Conservation (phyloP, 2,113 vertebrate genomes). For the Gnathonemus echidnorhynchus region DNA sequence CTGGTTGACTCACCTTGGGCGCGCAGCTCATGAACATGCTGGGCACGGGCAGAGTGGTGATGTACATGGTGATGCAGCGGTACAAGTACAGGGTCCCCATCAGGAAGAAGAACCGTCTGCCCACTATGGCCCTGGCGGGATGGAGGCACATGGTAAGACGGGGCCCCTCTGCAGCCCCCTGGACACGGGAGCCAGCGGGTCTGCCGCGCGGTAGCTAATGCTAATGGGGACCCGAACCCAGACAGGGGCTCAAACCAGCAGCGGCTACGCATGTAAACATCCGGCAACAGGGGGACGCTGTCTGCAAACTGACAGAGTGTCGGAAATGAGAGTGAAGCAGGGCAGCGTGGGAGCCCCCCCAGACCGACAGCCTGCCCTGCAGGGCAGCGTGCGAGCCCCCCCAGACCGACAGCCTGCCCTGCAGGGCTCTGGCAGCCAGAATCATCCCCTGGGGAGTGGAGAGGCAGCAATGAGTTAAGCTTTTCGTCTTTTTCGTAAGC, state of each 20-base stretch:
- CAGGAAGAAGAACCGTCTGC: slow-evolving; percentile 81
- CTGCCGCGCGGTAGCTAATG: neutral
- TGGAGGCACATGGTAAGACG: neutral
- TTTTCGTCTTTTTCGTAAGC: neutral
- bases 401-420: neutral
- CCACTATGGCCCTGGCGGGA: slow-evolving; percentile 69
- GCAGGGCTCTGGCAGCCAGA: neutral
- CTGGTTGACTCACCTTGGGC: slow-evolving; percentile 67
- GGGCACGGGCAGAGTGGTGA: slow-evolving; percentile 79
- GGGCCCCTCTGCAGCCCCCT: neutral
- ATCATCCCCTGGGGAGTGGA: neutral
- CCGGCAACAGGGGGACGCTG: neutral
- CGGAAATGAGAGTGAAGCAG: neutral
- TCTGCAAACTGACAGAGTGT: neutral
- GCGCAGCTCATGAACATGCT: slow-evolving; percentile 83
- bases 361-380: neutral
- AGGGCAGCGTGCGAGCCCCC: too few relatives aligned
- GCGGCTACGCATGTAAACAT: neutral
- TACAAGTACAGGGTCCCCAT: slow-evolving; percentile 81
- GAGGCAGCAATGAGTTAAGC: neutral
- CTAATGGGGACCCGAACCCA: neutral
- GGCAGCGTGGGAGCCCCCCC: neutral
- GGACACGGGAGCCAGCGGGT: neutral
- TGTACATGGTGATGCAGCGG: slow-evolving; percentile 81
- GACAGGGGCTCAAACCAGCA: neutral